Evolutionary conservation across 1,140 invertebrate genomes (phyloP).

Genomic region (Brachionus asplanchnoidis): DNA sequence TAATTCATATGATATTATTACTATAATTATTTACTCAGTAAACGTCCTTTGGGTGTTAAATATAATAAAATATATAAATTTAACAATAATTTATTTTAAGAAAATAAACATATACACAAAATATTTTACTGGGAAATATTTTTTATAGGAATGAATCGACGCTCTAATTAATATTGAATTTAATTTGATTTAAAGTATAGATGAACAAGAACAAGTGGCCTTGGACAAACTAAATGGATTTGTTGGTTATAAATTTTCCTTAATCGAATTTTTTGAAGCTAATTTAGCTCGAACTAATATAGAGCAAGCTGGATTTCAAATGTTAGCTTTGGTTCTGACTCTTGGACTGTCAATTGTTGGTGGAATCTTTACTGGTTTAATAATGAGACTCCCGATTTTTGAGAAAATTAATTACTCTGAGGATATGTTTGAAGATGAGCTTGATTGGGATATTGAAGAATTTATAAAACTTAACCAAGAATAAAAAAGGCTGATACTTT

Average conservation of each 20-base stretch:
- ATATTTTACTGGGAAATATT: no score
- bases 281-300: constrained; percentile 64
- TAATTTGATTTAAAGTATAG: neutral
- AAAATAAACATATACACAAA: no score
- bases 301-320: constrained; percentile 73
- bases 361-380: constrained; percentile 73
- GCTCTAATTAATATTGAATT: no score
- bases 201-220: constrained; percentile 47
- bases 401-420: neutral
- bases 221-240: no score
- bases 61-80: no score
- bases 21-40: no score
- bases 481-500: no score
- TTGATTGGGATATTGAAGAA: neutral
- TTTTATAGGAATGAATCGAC: no score
- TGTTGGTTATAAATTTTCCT: constrained; percentile 23
- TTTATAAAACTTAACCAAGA: no score
- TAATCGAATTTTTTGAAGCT: constrained; percentile 48
- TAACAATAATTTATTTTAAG: no score
- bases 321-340: constrained; percentile 68
- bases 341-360: constrained; percentile 67
- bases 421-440: constrained; percentile 26
- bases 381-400: neutral
- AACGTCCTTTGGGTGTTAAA: no score
- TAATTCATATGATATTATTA: no score